phyloP scores from a whole-genome alignment of 2,888 invertebrate genomes.

The Cerceris rybyensis region DNA sequence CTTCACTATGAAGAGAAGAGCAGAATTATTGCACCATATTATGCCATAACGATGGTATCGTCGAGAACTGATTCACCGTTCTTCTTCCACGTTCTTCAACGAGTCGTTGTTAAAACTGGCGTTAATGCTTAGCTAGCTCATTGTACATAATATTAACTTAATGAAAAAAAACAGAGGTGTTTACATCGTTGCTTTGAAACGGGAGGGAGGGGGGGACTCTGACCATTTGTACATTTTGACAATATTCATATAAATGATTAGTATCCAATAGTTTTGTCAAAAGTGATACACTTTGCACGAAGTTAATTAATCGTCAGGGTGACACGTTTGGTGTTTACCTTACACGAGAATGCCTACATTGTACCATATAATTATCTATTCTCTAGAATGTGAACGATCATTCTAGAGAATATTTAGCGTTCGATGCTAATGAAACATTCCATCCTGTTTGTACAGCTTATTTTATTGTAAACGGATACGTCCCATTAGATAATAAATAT shows the following conservation, averaged over 20 bases:
- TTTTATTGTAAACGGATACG: slow-evolving; percentile 68
- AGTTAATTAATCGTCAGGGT: slow-evolving; percentile 39
- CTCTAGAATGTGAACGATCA: slow-evolving; percentile 50
- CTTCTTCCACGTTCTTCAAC: slow-evolving; percentile 54
- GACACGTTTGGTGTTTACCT: slow-evolving; percentile 37
- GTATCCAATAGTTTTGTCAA: slow-evolving; percentile 45
- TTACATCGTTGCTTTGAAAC: slow-evolving; percentile 37
- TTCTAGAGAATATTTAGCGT: slow-evolving; percentile 54
- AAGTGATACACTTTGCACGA: slow-evolving; percentile 45
- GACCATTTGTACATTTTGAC: slow-evolving; percentile 58
- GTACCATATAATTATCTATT: slow-evolving; percentile 57
- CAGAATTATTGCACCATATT: too few relatives aligned
- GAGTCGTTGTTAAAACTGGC: slow-evolving; percentile 27
- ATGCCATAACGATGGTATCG: not conserved
- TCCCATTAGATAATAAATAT: slow-evolving; percentile 70
- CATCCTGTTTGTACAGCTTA: slow-evolving; percentile 71
- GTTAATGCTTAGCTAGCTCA: slow-evolving; percentile 36
- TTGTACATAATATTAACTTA: slow-evolving; percentile 53
- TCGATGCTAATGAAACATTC: slow-evolving; percentile 65
- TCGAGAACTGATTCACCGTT: slow-evolving; percentile 12
- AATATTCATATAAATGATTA: slow-evolving; percentile 43
- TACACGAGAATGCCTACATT: slow-evolving; percentile 56
- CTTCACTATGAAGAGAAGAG: too few relatives aligned
- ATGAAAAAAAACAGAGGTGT: slow-evolving; percentile 32
- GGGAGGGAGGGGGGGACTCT: slow-evolving; percentile 33